These are phyloP conservation scores for Alloscopus bannaensis DNA, from an alignment of 2,888 invertebrate species.

Conservation along the genomic window DNA sequence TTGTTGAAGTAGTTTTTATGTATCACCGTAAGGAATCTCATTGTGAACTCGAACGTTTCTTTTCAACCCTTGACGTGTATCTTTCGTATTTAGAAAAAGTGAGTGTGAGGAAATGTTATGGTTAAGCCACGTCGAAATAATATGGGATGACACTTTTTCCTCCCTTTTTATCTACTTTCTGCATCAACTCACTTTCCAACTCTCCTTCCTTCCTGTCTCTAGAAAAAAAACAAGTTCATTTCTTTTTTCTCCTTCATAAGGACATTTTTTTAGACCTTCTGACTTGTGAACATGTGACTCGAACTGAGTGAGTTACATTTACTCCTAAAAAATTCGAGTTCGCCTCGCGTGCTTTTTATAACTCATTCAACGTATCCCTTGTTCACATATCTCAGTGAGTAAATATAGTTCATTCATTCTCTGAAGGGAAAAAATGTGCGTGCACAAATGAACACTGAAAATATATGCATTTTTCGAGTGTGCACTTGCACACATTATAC, in stretches of 20 bases:
- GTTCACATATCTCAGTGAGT: conserved; percentile 25
- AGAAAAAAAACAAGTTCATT: conserved; percentile 36
- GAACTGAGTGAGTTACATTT: conserved; percentile 44
- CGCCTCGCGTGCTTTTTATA: conserved; percentile 19
- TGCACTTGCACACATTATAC: not conserved
- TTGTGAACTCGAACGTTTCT: no score
- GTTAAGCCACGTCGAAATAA: conserved; percentile 53
- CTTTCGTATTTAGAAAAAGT: not conserved
- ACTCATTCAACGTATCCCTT: not conserved
- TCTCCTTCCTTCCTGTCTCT: conserved; percentile 31
- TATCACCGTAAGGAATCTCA: not conserved
- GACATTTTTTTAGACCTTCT: conserved; percentile 56
- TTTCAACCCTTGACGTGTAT: no score
- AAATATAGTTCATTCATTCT: conserved; percentile 64
- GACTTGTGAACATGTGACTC: no score
- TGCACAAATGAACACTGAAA: not conserved
- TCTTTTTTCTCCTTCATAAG: conserved; percentile 28
- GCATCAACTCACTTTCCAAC: conserved; percentile 42
- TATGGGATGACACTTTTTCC: conserved; percentile 57
- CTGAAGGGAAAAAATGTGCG: conserved; percentile 41
- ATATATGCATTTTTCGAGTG: not conserved
- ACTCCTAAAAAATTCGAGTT: conserved; percentile 56
- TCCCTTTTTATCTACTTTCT: conserved; percentile 59
- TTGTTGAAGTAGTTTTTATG: not conserved
- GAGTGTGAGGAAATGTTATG: conserved; percentile 59